Conservation (phyloP, 1,140 invertebrate genomes). For the Colletes latitarsis region DNA sequence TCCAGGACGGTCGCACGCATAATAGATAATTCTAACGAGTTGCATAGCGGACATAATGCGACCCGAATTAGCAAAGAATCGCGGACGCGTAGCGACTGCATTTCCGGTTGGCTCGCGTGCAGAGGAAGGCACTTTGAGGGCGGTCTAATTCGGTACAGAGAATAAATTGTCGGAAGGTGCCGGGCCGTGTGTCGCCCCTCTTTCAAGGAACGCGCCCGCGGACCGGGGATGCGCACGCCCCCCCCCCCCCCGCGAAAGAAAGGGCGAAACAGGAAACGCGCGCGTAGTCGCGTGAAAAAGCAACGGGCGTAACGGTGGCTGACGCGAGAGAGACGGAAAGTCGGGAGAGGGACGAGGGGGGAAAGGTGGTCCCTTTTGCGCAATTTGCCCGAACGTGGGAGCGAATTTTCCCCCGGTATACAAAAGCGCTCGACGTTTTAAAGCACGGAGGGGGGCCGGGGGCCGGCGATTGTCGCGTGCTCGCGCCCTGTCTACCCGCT, state of each 20-base stretch:
- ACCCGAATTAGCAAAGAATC: slow-evolving; percentile 37
- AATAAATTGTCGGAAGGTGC: slow-evolving; percentile 47
- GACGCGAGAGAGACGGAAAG: slow-evolving; percentile 12
- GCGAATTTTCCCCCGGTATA: slow-evolving; percentile 38
- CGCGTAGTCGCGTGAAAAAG: background rate
- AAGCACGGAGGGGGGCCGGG: background rate
- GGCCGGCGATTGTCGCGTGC: slow-evolving; percentile 34
- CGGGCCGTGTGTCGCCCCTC: slow-evolving; percentile 19
- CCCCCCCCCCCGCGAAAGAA: too few relatives aligned
- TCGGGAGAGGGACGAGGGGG: slow-evolving; percentile 50
- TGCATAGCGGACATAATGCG: slow-evolving; percentile 36
- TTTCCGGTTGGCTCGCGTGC: slow-evolving; percentile 27
- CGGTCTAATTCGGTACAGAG: slow-evolving; percentile 41
- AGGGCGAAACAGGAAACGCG: background rate
- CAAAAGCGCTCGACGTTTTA: slow-evolving; percentile 49
- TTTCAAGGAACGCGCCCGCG: slow-evolving; percentile 10
- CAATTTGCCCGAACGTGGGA: slow-evolving; percentile 41
- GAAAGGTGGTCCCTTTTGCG: slow-evolving; percentile 48
- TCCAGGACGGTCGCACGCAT: background rate
- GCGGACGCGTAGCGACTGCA: slow-evolving; percentile 7
- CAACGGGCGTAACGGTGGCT: background rate
- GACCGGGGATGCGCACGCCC: too few relatives aligned
- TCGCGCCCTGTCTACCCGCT: slow-evolving; percentile 11
- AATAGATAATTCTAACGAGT: slow-evolving; percentile 39
- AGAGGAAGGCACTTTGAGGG: slow-evolving; percentile 38